Evolutionary conservation across 2,797 vertebrate species (phyloP).

Genomic region (Xiphorhynchus erythropygius): DNA sequence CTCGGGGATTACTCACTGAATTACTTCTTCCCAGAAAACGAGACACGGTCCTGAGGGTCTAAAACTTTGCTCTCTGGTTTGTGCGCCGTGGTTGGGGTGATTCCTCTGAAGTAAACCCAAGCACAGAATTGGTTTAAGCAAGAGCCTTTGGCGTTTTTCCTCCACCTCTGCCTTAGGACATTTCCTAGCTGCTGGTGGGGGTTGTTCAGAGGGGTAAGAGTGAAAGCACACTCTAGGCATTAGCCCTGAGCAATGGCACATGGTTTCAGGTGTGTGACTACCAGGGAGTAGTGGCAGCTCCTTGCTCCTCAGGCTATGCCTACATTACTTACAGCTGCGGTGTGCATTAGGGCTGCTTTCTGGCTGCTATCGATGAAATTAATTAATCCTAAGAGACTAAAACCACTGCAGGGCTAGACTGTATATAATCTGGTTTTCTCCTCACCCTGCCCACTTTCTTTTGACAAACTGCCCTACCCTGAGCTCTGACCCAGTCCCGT

Average conservation of each 20-base stretch:
- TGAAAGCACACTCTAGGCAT: background rate
- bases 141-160: background rate
- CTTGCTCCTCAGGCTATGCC: background rate
- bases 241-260: background rate
- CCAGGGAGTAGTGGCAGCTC: background rate
- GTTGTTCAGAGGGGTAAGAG: background rate
- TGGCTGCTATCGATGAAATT: background rate
- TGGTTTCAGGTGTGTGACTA: background rate
- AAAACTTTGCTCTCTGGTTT: background rate
- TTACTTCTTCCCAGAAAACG: background rate
- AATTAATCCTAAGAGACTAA: background rate
- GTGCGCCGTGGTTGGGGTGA: fast-evolving
- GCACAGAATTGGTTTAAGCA: background rate
- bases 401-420: background rate
- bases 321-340: background rate
- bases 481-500: background rate
- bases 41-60: background rate
- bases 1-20: conserved; percentile 12
- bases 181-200: background rate
- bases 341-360: background rate
- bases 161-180: background rate
- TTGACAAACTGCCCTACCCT: background rate
- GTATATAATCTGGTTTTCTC: background rate
- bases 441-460: background rate
- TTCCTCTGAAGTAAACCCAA: background rate